phyloP scores from a whole-genome alignment of 2,888 invertebrate genomes.

The Melanostoma scalare region DNA sequence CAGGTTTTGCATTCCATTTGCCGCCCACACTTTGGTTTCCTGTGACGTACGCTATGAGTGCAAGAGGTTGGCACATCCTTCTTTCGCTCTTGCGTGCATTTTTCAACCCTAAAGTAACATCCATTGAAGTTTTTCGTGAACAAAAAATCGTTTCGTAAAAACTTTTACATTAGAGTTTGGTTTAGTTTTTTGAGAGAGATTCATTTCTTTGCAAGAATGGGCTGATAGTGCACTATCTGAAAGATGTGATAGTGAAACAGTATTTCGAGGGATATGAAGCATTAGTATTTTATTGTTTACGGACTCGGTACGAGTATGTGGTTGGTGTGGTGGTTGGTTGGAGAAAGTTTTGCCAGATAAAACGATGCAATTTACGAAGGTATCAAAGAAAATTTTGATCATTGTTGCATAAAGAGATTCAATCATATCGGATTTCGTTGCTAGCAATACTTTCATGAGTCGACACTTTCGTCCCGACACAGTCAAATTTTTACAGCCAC shows the following conservation, averaged over 20 bases:
- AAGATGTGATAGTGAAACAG: slow-evolving; percentile 23
- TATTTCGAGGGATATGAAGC: slow-evolving; percentile 15
- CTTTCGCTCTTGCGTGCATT: slow-evolving; percentile 28
- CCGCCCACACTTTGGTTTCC: slow-evolving; percentile 47
- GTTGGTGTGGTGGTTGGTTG: slow-evolving; percentile 53
- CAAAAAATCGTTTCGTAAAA: slow-evolving; percentile 31
- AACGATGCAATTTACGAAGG: slow-evolving; percentile 24
- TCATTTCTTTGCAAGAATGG: slow-evolving; percentile 3
- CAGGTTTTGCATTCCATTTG: slow-evolving; percentile 63
- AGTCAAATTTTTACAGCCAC: no score
- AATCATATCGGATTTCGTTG: no score
- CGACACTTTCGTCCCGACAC: no score
- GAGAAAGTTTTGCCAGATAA: slow-evolving; percentile 14
- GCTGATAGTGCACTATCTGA: slow-evolving; percentile 57
- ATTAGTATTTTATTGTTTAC: slow-evolving; percentile 50
- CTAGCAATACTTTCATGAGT: no score
- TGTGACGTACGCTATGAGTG: slow-evolving; percentile 28
- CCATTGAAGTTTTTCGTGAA: slow-evolving; percentile 41
- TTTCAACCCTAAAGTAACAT: slow-evolving; percentile 49
- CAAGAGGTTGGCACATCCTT: background rate
- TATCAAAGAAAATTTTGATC: slow-evolving; percentile 8
- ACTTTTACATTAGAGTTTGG: slow-evolving; percentile 54
- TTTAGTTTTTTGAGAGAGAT: slow-evolving; percentile 9
- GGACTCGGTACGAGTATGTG: slow-evolving; percentile 43
- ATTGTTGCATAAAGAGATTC: no score